Evolutionary conservation across 2,797 vertebrate species (phyloP).

Genomic region (Acrossocheilus fasciatus): DNA sequence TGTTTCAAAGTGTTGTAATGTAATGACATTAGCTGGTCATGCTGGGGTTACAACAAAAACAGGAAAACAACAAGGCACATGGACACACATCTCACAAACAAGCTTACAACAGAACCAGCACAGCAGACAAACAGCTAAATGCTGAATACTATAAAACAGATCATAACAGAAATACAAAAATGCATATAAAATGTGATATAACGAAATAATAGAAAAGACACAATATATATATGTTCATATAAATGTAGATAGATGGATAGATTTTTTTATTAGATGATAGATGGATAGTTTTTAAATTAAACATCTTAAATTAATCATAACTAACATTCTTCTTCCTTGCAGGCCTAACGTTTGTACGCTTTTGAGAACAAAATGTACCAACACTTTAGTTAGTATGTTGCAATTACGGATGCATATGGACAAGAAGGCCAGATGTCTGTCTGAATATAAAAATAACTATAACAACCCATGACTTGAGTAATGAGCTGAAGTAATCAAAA

Average conservation of each 20-base stretch:
- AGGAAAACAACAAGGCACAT: not conserved
- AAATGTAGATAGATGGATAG: not conserved
- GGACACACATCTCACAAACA: slow-evolving; percentile 49
- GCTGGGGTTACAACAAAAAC: not conserved
- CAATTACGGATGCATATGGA: not conserved
- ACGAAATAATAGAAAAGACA: not conserved
- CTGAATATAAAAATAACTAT: not conserved
- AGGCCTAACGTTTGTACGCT: not conserved
- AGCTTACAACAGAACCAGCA: not conserved
- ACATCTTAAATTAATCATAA: too few relatives aligned
- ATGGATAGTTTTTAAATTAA: too few relatives aligned
- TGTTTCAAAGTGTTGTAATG: slow-evolving; percentile 17
- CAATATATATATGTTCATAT: too few relatives aligned
- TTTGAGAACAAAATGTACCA: not conserved
- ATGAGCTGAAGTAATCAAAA: not conserved
- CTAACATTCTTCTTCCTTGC: too few relatives aligned
- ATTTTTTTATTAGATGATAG: too few relatives aligned
- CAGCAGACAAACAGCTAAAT: not conserved
- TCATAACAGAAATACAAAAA: not conserved
- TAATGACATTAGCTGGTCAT: slow-evolving; percentile 18
- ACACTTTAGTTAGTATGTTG: not conserved
- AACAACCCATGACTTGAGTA: not conserved
- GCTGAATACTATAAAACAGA: not conserved
- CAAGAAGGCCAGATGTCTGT: not conserved
- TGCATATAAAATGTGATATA: not conserved